phyloP scores from a whole-genome alignment of 2,888 invertebrate genomes.

The Leucoma salicis region DNA sequence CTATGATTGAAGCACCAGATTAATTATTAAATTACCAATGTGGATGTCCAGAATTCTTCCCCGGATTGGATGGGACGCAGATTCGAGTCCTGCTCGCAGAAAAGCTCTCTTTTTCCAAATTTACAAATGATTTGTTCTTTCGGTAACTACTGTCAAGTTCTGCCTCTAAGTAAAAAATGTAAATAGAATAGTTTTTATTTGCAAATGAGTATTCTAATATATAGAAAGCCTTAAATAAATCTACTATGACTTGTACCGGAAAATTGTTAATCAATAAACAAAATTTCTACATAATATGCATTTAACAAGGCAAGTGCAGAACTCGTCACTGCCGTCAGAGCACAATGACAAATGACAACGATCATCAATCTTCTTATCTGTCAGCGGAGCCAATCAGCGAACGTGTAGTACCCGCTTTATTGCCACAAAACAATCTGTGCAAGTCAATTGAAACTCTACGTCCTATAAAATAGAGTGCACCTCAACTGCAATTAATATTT shows the following conservation, averaged over 20 bases:
- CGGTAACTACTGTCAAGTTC: too few species aligned
- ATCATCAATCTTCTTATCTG: conserved; percentile 79
- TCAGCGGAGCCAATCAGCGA: conserved; percentile 75
- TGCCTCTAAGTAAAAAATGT: too few species aligned
- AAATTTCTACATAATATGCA: conserved; percentile 69
- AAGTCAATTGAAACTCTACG: conserved; percentile 25
- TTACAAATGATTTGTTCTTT: too few species aligned
- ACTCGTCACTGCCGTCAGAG: conserved; percentile 50
- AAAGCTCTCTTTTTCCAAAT: too few species aligned
- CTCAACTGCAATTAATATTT: conserved; percentile 25
- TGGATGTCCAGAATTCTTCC: too few species aligned
- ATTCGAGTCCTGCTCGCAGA: too few species aligned
- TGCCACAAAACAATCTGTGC: conserved; percentile 13
- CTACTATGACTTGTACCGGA: not conserved
- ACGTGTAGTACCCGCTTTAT: conserved; percentile 59
- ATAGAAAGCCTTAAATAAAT: too few species aligned
- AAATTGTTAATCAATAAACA: conserved; percentile 63
- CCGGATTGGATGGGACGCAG: too few species aligned
- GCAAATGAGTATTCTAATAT: too few species aligned
- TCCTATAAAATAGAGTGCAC: conserved; percentile 11
- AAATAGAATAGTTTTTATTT: too few species aligned
- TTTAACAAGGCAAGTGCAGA: conserved; percentile 71
- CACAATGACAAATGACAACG: conserved; percentile 74
- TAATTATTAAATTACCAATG: too few species aligned
- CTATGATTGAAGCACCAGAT: too few species aligned